Base-by-base conservation (phyloP, 2,113 vertebrate genomes). In the Orthochromis malagaraziensis region DNA sequence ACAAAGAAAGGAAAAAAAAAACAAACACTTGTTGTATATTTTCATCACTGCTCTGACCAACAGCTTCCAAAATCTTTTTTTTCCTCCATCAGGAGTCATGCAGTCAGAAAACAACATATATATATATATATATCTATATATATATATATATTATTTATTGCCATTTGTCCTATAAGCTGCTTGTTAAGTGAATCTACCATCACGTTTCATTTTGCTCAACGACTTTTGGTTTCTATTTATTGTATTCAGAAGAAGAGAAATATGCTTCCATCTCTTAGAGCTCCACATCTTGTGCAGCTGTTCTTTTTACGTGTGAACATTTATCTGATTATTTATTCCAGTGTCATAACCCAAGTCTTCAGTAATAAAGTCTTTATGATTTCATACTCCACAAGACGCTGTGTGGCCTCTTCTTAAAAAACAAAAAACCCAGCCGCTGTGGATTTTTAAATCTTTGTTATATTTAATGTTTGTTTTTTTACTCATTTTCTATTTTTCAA, bases 321-420 rank as follows among this genome's bases (percentile, higher is more conserved):
- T 97, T 97, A 95, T 92, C 95, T 96, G 96, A 98, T 98, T 99
- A 99, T 99, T 99, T 99, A 99, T 99, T 99, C 98, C 96, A 97
- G 93, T 97, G 95, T 98, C 97, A 97, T 97, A 95, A 95, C 97
- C 96, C 96, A 96, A 96, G 96, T 97, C 97, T 97, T 97, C 97
- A 98, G 97, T 98, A 99, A 99, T 98, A 99, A 99, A 98, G 93
- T 96, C 93, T 93, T 88, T 96, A 96, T 96, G 91, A 96, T 99
- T 98, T 98, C 97, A 97, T 98, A 98, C 96, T 97, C 95, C 96
- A 96, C 63, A 47, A n/a, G 79, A 75, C 85, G 84, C 80, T 51
- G 84, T 82, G 82, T 93, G 81, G n/a, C 45, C 4, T 68, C 5
- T 11, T 45, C 13, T 70, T 45, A 70, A 60, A 19, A 33, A 33